Conservation (phyloP, 2,113 vertebrate genomes). For the Tupaia chinensis region DNA sequence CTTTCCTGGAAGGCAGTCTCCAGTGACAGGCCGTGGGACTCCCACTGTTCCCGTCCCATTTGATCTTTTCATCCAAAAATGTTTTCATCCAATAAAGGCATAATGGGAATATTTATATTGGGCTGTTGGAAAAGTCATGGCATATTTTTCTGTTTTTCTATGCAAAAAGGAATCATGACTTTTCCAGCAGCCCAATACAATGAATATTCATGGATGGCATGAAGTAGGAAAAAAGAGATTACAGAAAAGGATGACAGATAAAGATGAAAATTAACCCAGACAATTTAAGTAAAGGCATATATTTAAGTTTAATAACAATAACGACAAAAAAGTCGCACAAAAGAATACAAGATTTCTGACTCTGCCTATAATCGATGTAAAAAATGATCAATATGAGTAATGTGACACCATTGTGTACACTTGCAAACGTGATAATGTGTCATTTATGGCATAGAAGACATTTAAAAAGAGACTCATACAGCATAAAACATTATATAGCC, state of each 20-base stretch:
- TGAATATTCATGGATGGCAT: not conserved
- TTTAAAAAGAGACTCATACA: not conserved
- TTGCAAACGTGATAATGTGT: not conserved
- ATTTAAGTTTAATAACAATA: not conserved
- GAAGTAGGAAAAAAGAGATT: not conserved
- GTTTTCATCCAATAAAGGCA: not conserved
- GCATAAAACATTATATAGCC: not conserved
- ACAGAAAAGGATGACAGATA: not conserved
- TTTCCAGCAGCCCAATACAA: too few species aligned
- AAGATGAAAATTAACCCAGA: constrained; percentile 3
- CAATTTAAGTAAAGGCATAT: not conserved
- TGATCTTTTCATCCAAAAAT: not conserved
- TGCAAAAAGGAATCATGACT: too few species aligned
- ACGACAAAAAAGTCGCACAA: not conserved
- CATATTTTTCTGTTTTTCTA: too few species aligned
- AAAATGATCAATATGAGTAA: not conserved
- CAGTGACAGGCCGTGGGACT: not conserved
- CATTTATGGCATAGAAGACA: not conserved
- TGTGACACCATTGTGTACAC: not conserved
- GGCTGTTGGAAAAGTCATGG: too few species aligned
- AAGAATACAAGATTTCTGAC: not conserved
- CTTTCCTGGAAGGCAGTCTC: not conserved
- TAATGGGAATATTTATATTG: not conserved
- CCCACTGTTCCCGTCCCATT: not conserved
- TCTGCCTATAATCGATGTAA: not conserved